A percentile compares a stretch with the other conserved stretches of the same genome.
These are phyloP conservation scores for Drosophila repleta DNA, from an alignment of 1,140 invertebrate genomes.

Conservation along the genomic window DNA sequence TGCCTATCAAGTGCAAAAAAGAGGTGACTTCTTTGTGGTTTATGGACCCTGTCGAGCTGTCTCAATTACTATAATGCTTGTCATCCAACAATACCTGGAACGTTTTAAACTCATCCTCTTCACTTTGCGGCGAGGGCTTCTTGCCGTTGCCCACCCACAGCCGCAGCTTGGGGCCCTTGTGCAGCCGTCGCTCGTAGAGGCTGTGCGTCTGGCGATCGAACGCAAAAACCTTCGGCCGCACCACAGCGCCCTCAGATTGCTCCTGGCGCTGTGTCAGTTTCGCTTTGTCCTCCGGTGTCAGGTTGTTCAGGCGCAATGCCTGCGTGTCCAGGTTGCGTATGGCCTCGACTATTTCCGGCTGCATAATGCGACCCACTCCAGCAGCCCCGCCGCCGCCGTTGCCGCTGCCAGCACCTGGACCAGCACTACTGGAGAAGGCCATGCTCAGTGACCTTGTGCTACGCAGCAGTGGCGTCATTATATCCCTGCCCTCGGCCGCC, in stretches of 20 bases:
- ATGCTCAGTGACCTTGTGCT: slow-evolving; percentile 54
- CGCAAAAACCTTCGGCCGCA: slow-evolving; percentile 55
- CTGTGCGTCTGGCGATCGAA: slow-evolving; percentile 59
- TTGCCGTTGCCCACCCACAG: slow-evolving; percentile 58
- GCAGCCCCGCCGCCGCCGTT: neutral
- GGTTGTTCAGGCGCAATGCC: slow-evolving; percentile 67
- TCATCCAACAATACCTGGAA: slow-evolving; percentile 57
- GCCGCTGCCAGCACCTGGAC: neutral
- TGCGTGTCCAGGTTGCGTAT: slow-evolving; percentile 75
- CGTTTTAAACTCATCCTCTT: slow-evolving; percentile 58
- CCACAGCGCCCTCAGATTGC: slow-evolving; percentile 49
- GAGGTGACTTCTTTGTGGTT: neutral
- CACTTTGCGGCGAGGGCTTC: slow-evolving; percentile 15
- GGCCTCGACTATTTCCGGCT: slow-evolving; percentile 75
- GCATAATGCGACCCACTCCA: slow-evolving; percentile 50
- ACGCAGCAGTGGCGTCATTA: slow-evolving; percentile 77
- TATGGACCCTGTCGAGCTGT: slow-evolving; percentile 2
- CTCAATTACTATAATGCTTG: neutral
- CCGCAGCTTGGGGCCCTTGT: slow-evolving; percentile 71
- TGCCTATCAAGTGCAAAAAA: neutral
- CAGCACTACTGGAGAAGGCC: slow-evolving; percentile 29
- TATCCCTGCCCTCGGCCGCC: slow-evolving; percentile 68
- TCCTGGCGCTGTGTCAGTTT: slow-evolving; percentile 1
- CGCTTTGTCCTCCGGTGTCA: neutral
- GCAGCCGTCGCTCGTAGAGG: slow-evolving; percentile 70